These are phyloP conservation scores for Echeneis naucrates DNA, from an alignment of 2,797 vertebrate genomes.

Conservation along the genomic window DNA sequence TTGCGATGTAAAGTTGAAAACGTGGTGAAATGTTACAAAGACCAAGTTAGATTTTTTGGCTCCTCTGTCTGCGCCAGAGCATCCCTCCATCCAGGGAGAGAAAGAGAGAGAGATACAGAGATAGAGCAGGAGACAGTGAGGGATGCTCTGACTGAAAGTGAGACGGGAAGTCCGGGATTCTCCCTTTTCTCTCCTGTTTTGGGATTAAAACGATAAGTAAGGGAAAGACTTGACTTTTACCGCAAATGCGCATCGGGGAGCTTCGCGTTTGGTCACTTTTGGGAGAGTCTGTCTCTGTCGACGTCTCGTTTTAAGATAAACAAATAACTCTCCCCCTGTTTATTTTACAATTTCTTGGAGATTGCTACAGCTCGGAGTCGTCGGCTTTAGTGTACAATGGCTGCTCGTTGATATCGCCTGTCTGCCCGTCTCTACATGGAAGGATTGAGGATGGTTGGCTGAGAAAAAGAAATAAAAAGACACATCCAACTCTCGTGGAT, in stretches of 20 bases:
- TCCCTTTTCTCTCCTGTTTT: constrained; percentile 19
- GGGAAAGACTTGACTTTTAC: constrained; percentile 30
- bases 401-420: constrained; percentile 29
- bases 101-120: constrained; percentile 39
- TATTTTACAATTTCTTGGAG: neutral
- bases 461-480: constrained; percentile 19
- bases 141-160: constrained; percentile 61
- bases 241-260: constrained; percentile 15
- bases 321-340: constrained; percentile 8
- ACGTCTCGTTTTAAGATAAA: constrained; percentile 20
- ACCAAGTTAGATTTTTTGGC: constrained; percentile 38
- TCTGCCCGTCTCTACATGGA: constrained; percentile 36
- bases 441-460: constrained; percentile 48
- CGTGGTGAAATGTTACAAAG: constrained; percentile 28
- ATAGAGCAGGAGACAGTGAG: constrained; percentile 44
- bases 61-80: constrained; percentile 56
- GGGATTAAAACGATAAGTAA: constrained; percentile 16
- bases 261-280: constrained; percentile 52
- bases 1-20: constrained; percentile 35
- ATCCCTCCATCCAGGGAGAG: constrained; percentile 41
- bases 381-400: constrained; percentile 63
- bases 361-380: constrained; percentile 34
- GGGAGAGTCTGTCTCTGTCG: constrained; percentile 13
- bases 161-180: constrained; percentile 56
- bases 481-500: constrained; percentile 47